These are phyloP conservation scores for Scotopteryx bipunctaria DNA, from an alignment of 2,888 invertebrate species.

Conservation along the genomic window DNA sequence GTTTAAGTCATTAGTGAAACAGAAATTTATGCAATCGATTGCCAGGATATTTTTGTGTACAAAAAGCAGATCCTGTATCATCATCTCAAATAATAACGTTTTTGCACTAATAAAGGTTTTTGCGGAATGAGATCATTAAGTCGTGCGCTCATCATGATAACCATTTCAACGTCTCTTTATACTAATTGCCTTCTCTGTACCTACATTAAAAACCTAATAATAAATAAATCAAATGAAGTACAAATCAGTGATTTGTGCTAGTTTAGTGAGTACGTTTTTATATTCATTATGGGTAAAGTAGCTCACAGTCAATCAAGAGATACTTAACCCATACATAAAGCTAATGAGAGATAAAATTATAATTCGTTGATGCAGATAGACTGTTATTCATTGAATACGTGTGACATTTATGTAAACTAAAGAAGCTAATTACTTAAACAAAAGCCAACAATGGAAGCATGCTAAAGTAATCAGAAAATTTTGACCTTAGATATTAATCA, in stretches of 20 bases:
- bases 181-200: slow-evolving; percentile 34
- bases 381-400: too few species aligned
- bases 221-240: slow-evolving; percentile 9
- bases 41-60: slow-evolving; percentile 44
- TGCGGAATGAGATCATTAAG: slow-evolving; percentile 66
- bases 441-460: not conserved
- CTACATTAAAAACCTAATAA: slow-evolving; percentile 3
- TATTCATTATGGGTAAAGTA: too few species aligned
- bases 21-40: slow-evolving; percentile 7
- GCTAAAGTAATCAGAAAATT: slow-evolving; percentile 12
- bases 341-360: too few species aligned
- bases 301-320: not conserved
- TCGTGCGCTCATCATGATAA: slow-evolving; percentile 45
- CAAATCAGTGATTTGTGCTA: not conserved
- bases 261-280: not conserved
- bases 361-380: too few species aligned
- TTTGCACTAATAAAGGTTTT: slow-evolving; percentile 68
- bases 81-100: slow-evolving; percentile 58
- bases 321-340: too few species aligned
- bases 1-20: slow-evolving; percentile 14
- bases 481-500: too few species aligned
- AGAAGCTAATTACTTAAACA: slow-evolving; percentile 7
- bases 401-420: too few species aligned
- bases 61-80: slow-evolving; percentile 69
- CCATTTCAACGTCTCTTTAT: slow-evolving; percentile 35